A percentile compares a stretch with the other conserved stretches of the same genome.
Conservation (phyloP, 2,113 vertebrate species). For the Stigmatopora argus region DNA sequence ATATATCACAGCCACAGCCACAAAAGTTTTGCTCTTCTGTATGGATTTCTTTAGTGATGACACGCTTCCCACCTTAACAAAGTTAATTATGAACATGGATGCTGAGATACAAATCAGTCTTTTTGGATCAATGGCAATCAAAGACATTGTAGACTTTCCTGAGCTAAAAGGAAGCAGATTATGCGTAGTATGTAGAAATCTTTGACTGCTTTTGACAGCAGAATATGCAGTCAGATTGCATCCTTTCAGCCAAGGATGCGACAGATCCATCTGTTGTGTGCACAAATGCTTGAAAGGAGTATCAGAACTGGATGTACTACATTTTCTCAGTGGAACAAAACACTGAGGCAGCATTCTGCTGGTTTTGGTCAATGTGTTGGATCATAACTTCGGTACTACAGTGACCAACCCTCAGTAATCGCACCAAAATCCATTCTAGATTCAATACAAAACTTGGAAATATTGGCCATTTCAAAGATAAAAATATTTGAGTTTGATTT, state of each 20-base stretch:
- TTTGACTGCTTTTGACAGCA: slow-evolving; percentile 45
- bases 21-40: slow-evolving; percentile 53
- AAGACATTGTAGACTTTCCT: slow-evolving; percentile 33
- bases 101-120: slow-evolving; percentile 47
- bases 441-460: not conserved
- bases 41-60: slow-evolving; percentile 47
- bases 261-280: slow-evolving; percentile 63
- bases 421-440: not conserved
- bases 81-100: slow-evolving; percentile 48
- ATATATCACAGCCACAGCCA: slow-evolving; percentile 44
- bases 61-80: slow-evolving; percentile 37
- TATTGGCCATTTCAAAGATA: not conserved
- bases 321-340: slow-evolving; percentile 48
- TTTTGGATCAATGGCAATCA: slow-evolving; percentile 54
- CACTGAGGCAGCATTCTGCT: slow-evolving; percentile 50
- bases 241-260: slow-evolving; percentile 52
- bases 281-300: slow-evolving; percentile 47
- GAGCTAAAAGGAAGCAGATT: slow-evolving; percentile 47
- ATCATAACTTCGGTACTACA: not conserved
- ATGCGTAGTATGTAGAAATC: slow-evolving; percentile 45
- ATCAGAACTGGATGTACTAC: slow-evolving; percentile 54
- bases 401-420: not conserved
- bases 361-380: slow-evolving; percentile 31
- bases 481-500: not conserved
- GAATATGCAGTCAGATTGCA: slow-evolving; percentile 36